Base-by-base conservation (phyloP, 2,888 invertebrate genomes). In the Villa cingulata region DNA sequence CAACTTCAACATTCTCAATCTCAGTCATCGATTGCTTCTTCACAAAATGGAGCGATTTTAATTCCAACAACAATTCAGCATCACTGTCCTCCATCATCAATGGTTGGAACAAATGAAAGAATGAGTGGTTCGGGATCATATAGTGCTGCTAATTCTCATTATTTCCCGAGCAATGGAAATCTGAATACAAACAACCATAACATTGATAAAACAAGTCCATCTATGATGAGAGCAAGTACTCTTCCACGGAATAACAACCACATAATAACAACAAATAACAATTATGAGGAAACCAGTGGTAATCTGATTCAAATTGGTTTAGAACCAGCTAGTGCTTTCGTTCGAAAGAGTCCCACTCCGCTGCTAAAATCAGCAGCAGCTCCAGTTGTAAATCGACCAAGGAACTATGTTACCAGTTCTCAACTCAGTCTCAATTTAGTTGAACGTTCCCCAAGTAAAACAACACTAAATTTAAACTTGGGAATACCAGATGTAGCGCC, bases 191-290 rank as follows among this genome's bases (percentile, higher is more conserved):
- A 4, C 51, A 42, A 54, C 23, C 48, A 56, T 37, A n/a, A 57
- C 62, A 65, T n/a, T 23, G 53, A 56, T 7, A 55, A 55, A 17
- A 45, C 52, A 18, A 54, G 55, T 42, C 67, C 52, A 65, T 70
- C 20, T 62, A 65, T 52, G 15, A 44, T 46, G 36, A 36, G 83
- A 37, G 82, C 85, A 1, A 80, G 81, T 19, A 86, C 86, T 2
- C 64, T 85, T 43, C 85, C 86, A 0, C 74, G 85, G 50, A 83
- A 83, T 56, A 78, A 78, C 29, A 81, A 54, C 20, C 48, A 51
- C 10, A 15, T 20, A 23, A 34, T 43, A 10, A 47, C 27, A 71
- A 73, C 53, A 59, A 73, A 55, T 72, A 75, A 63, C 70, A 75
- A 61, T 68, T 74, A 46, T 70, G 73, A 74, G 50, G 73, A 74